phyloP scores from a whole-genome alignment of 2,797 vertebrate genomes.

The Falco cherrug region DNA sequence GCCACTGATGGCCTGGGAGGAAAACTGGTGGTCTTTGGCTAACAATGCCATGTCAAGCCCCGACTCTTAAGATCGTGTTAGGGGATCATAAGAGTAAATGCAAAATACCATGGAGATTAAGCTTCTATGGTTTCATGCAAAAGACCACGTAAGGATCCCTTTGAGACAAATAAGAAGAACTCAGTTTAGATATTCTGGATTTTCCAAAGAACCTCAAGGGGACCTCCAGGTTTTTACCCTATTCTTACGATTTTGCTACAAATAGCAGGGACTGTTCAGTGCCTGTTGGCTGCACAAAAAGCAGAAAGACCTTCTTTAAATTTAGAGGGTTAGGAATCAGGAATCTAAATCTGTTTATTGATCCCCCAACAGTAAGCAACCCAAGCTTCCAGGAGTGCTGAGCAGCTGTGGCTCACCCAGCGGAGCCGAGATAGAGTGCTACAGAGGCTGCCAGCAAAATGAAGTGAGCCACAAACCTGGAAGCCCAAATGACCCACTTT shows the following conservation, averaged over 20 bases:
- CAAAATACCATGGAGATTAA: neutral
- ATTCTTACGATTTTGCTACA: neutral
- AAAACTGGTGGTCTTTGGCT: neutral
- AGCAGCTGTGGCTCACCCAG: neutral
- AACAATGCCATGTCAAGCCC: neutral
- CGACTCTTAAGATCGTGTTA: neutral
- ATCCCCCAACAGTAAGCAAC: neutral
- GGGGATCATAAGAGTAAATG: neutral
- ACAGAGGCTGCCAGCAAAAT: slow-evolving; percentile 14
- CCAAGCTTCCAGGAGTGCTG: neutral
- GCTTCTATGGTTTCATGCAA: neutral
- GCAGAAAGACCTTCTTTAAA: neutral
- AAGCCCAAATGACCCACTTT: slow-evolving; percentile 18
- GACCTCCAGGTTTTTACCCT: neutral
- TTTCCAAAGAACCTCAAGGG: neutral
- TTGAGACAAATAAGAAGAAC: neutral
- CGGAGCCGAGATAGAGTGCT: neutral
- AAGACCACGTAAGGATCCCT: neutral
- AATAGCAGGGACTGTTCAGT: neutral
- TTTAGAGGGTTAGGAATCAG: neutral
- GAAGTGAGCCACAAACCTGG: slow-evolving; percentile 45
- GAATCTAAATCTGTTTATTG: neutral
- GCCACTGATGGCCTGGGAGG: neutral
- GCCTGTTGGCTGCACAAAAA: neutral
- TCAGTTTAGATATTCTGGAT: neutral